Evolutionary conservation across 2,113 vertebrate genomes (phyloP).

Genomic region (Seriola rivoliana): DNA sequence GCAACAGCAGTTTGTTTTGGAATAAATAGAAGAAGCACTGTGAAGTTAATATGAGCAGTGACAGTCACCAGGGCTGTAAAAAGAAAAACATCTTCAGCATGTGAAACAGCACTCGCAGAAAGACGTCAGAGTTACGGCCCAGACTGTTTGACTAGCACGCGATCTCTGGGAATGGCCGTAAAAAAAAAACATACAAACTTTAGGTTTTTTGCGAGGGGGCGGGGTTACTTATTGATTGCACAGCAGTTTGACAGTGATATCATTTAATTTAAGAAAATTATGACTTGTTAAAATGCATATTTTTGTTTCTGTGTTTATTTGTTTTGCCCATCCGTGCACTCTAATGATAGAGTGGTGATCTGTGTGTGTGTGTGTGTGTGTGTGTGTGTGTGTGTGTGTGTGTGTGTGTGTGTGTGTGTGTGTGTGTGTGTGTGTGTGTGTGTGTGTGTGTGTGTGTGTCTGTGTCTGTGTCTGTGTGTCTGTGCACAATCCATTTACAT

Average conservation of each 20-base stretch:
- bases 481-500: not conserved
- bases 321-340: not conserved
- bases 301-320: not conserved
- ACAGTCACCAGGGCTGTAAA: not conserved
- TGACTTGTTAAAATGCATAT: not conserved
- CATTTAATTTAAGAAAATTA: not conserved
- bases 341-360: not conserved
- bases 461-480: too few relatives aligned
- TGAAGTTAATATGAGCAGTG: not conserved
- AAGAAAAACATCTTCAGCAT: not conserved
- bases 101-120: not conserved
- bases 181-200: not conserved
- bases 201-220: not conserved
- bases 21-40: not conserved
- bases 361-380: not conserved
- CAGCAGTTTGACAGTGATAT: not conserved
- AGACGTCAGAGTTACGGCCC: not conserved
- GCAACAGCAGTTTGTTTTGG: slow-evolving; percentile 18
- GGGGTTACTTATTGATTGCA: not conserved
- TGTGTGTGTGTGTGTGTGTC: not conserved
- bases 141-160: not conserved
- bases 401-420: not conserved
- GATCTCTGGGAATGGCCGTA: not conserved
- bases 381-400: not conserved
- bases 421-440: not conserved